These are phyloP conservation scores for Dallia pectoralis DNA, from an alignment of 2,797 vertebrate genomes.

Conservation along the genomic window DNA sequence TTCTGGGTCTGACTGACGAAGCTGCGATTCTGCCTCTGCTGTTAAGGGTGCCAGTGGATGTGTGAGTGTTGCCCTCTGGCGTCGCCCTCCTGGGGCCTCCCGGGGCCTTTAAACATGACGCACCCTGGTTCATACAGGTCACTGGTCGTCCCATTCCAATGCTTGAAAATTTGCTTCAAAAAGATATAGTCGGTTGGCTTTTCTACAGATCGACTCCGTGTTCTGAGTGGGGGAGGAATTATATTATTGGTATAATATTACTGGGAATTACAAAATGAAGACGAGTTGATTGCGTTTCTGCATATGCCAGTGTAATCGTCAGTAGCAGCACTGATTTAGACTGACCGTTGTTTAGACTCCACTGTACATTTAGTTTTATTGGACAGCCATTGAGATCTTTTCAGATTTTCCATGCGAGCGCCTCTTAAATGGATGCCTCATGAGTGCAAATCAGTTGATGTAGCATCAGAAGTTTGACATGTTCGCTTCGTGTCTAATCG, in stretches of 20 bases:
- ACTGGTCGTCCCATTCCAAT: too few species aligned
- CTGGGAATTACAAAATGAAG: too few species aligned
- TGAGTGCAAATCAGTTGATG: slow-evolving; percentile 9
- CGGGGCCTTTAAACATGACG: neutral
- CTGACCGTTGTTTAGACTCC: too few species aligned
- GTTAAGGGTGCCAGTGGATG: slow-evolving; percentile 70
- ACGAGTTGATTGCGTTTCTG: too few species aligned
- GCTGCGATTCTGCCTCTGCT: slow-evolving; percentile 65
- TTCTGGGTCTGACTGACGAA: slow-evolving; percentile 70
- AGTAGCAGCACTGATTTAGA: too few species aligned
- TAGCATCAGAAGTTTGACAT: slow-evolving; percentile 52
- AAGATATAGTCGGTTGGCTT: too few species aligned
- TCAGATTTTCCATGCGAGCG: neutral
- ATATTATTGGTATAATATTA: too few species aligned
- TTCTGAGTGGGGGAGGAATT: too few species aligned
- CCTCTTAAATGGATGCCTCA: neutral
- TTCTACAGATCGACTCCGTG: too few species aligned
- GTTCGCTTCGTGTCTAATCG: slow-evolving; percentile 63
- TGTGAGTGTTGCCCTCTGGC: slow-evolving; percentile 64
- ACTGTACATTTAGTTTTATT: neutral
- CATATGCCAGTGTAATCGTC: too few species aligned
- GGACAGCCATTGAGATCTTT: neutral
- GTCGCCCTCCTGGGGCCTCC: neutral
- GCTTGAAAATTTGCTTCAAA: too few species aligned
- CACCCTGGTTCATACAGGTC: neutral